A percentile compares a stretch with the other conserved stretches of the same genome.
Conservation (phyloP, 2,113 vertebrate species). For the Trinectes maculatus region DNA sequence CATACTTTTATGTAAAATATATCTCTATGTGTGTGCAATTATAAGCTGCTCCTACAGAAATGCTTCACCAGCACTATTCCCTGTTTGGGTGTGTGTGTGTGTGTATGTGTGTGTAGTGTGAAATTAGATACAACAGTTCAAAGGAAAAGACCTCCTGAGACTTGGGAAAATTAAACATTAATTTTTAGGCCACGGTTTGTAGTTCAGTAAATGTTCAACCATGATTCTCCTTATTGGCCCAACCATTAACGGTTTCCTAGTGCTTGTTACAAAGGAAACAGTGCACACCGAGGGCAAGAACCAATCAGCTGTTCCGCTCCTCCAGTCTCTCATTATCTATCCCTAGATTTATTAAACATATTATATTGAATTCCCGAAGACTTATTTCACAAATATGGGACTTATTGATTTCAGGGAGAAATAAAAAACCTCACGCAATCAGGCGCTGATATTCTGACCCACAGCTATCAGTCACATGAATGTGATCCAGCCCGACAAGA, state of each 20-base stretch:
- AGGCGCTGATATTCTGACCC: constrained; percentile 40
- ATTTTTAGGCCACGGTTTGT: constrained; percentile 35
- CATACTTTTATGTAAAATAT: not conserved
- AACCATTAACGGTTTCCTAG: constrained; percentile 14
- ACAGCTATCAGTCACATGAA: constrained; percentile 18
- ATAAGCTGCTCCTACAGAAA: not conserved
- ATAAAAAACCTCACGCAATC: constrained; percentile 12
- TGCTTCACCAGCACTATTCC: not conserved
- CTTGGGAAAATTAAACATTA: constrained; percentile 40
- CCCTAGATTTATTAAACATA: not conserved
- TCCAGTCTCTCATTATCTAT: constrained; percentile 1
- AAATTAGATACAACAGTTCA: constrained; percentile 43
- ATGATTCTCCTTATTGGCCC: constrained; percentile 31
- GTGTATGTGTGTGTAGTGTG: constrained; percentile 4
- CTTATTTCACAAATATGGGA: constrained; percentile 12
- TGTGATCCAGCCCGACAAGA: constrained; percentile 7
- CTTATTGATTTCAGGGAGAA: constrained; percentile 30
- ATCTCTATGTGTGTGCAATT: not conserved
- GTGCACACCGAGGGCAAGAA: constrained; percentile 14
- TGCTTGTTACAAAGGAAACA: constrained; percentile 37
- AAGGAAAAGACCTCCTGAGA: constrained; percentile 36
- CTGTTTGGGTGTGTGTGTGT: not conserved
- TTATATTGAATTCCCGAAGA: constrained; percentile 17
- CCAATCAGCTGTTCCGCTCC: not conserved
- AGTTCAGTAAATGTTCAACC: constrained; percentile 43